Conservation (phyloP, 2,797 vertebrate genomes). For the Ctenosaura bakeri region DNA sequence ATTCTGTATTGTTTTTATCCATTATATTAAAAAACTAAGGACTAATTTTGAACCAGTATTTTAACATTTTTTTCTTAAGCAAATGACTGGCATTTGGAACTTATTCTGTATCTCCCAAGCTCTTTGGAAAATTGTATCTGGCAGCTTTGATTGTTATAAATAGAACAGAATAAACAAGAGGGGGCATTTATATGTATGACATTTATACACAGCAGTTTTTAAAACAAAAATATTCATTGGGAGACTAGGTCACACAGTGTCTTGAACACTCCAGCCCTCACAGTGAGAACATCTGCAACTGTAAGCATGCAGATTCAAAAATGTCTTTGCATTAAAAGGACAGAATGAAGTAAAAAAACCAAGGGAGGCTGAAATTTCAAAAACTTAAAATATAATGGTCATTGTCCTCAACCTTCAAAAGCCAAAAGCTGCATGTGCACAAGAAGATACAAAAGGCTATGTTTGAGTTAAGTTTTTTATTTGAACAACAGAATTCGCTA, state of each 20-base stretch:
- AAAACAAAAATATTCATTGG: slow-evolving; percentile 29
- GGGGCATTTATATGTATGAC: neutral
- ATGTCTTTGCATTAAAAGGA: neutral
- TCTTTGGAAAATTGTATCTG: slow-evolving; percentile 67
- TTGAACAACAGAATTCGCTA: neutral
- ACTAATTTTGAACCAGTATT: slow-evolving; percentile 47
- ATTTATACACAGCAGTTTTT: slow-evolving; percentile 29
- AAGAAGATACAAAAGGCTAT: neutral
- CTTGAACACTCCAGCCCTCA: neutral
- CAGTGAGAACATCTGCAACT: neutral
- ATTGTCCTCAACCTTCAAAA: neutral
- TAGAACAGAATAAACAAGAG: slow-evolving; percentile 7
- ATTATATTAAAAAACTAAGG: slow-evolving; percentile 60
- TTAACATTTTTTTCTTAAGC: slow-evolving; percentile 10
- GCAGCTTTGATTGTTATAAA: slow-evolving; percentile 11
- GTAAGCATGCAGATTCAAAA: slow-evolving; percentile 1
- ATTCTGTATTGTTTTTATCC: slow-evolving; percentile 55
- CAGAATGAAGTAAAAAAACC: neutral
- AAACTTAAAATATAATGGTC: slow-evolving; percentile 8
- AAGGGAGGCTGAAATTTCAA: neutral
- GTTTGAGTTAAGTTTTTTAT: too few species aligned
- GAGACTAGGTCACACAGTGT: neutral
- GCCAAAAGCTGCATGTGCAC: neutral
- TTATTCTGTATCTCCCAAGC: slow-evolving; percentile 51
- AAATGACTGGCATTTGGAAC: neutral